These are phyloP conservation scores for Momotus momota DNA, from an alignment of 2,797 vertebrate species.

Conservation along the genomic window DNA sequence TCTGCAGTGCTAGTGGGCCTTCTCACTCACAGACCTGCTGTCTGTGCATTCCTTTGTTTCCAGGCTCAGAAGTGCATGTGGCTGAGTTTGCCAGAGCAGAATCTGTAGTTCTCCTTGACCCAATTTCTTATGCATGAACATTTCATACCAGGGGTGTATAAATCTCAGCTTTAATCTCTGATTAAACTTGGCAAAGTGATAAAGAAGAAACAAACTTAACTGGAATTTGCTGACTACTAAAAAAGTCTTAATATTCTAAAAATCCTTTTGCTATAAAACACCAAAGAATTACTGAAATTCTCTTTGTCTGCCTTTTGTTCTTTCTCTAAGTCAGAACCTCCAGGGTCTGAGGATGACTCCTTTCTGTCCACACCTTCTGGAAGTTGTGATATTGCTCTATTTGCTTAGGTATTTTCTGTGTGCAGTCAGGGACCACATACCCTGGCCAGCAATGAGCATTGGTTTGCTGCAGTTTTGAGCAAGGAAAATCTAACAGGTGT, in stretches of 20 bases:
- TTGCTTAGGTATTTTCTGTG: neutral
- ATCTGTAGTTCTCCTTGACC: neutral
- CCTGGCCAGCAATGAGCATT: neutral
- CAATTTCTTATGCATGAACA: neutral
- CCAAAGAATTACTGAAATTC: neutral
- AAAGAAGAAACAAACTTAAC: neutral
- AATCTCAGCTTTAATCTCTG: neutral
- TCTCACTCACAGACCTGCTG: neutral
- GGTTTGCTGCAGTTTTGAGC: neutral
- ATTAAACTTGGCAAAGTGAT: neutral
- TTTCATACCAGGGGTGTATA: neutral
- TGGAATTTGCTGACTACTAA: neutral
- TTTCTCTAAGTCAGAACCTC: neutral
- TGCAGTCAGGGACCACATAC: neutral
- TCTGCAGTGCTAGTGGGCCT: neutral
- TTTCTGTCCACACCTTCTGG: neutral
- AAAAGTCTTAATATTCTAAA: neutral
- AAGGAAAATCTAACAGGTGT: neutral
- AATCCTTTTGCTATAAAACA: neutral
- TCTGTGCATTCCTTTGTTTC: neutral
- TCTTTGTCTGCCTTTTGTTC: neutral
- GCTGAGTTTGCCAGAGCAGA: neutral
- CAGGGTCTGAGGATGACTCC: neutral
- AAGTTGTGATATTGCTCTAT: neutral
- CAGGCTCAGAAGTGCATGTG: neutral